Evolutionary conservation across 2,797 vertebrate species (phyloP).

Genomic region (Telmatherina bonti): DNA sequence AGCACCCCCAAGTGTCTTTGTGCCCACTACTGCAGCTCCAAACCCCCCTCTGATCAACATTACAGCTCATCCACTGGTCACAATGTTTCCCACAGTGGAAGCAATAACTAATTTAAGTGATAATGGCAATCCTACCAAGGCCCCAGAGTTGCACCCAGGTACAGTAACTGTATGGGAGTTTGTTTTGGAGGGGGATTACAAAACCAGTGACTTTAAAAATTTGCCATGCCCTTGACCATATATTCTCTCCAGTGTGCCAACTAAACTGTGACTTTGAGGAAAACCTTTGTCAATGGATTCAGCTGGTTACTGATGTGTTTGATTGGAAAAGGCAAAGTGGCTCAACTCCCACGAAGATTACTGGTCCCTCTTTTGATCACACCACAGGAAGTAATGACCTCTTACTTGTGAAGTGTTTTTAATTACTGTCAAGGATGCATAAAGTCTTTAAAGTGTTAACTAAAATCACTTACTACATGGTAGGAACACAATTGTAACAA

Average conservation of each 20-base stretch:
- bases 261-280: constrained; percentile 75
- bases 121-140: not conserved
- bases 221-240: too few relatives aligned
- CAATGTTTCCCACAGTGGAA: not conserved
- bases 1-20: constrained; percentile 3
- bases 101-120: not conserved
- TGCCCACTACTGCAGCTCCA: constrained; percentile 20
- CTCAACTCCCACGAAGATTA: constrained; percentile 66
- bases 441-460: too few relatives aligned
- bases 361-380: constrained; percentile 76
- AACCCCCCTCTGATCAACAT: not conserved
- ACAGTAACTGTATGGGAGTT: not conserved
- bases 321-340: constrained; percentile 76
- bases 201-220: too few relatives aligned
- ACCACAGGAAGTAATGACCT: constrained; percentile 70
- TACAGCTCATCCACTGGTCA: constrained; percentile 16
- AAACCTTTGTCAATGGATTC: constrained; percentile 75
- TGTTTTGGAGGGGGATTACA: too few relatives aligned
- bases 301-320: constrained; percentile 70
- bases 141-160: constrained; percentile 28
- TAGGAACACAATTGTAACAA: too few relatives aligned
- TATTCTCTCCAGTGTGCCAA: constrained; percentile 53
- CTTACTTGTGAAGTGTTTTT: not conserved
- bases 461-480: too few relatives aligned
- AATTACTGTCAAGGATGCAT: too few relatives aligned